Base-by-base conservation (phyloP, 2,888 invertebrate species). In the Eilema depressum region DNA sequence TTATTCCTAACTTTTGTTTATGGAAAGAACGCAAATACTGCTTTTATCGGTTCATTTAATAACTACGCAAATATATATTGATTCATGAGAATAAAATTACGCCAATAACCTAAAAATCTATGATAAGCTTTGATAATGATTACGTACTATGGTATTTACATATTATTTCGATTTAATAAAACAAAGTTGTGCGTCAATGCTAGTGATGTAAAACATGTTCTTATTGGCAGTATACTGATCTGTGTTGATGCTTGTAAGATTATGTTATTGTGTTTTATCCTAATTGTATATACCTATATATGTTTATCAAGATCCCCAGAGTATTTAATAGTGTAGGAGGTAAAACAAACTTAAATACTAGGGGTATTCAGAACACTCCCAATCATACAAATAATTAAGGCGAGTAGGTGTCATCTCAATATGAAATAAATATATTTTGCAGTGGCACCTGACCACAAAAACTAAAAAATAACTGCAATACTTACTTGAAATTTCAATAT, bases 1-100 rank as follows among this genome's bases (percentile, higher is more conserved):
- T 66, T 57, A 60, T 66, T 66, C 65, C 65, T 66, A 56, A 30
- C 53, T 30, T 17, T 11, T 30, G 30, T 25, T 33, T 25, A 66
- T 25, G 14, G 8, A n/a, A 66, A 66, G 20, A 59, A 66, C 66
- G 41, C 60, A 60, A 37, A 25, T 57, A 37, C 28, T 57, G 14
- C 20, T 57, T 56, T 65, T 65, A 66, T 66, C 66, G n/a, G 37
- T 57, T 23, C 17, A 17, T 33, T 57, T 30, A 56, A n/a, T 30
- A 33, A 53, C 66, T 57, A 66, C 57, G 66, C 10, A 63, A 57
- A n/a, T 61, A 61, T 33, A 14, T 28, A 20, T 64, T n/a, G 12
- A 30, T 62, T 28, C n/a, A 28, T 28, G 26, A 56, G n/a, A 33
- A 57, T 23, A 25, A 37, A 25, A 57, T 37, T 66, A 65, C 56